Percentiles rank a stretch among this genome's conserved stretches.
phyloP scores from a whole-genome alignment of 2,797 vertebrate species.

The Cynopterus sphinx region DNA sequence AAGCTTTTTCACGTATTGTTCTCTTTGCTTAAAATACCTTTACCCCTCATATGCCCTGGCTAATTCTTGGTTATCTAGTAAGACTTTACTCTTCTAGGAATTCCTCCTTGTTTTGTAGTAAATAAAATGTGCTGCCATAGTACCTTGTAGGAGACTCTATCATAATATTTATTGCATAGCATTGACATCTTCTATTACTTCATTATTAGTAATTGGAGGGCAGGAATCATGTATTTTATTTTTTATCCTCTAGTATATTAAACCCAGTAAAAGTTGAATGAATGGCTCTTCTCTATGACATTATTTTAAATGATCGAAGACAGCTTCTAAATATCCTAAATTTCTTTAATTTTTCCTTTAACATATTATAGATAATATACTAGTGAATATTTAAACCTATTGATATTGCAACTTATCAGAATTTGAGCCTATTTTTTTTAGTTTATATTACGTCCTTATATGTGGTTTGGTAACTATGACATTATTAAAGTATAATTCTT shows the following conservation, averaged over 20 bases:
- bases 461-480: not conserved
- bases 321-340: not conserved
- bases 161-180: not conserved
- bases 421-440: not conserved
- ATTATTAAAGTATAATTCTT: not conserved
- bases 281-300: not conserved
- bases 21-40: not conserved
- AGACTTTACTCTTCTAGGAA: not conserved
- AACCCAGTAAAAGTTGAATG: not conserved
- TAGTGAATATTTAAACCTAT: not conserved
- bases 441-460: not conserved
- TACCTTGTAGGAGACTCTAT: not conserved
- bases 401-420: not conserved
- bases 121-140: not conserved
- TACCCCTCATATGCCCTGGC: not conserved
- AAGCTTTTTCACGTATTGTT: not conserved
- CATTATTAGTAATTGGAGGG: not conserved
- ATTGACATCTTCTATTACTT: not conserved
- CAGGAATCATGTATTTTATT: not conserved
- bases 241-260: not conserved
- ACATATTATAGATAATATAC: not conserved
- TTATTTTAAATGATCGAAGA: not conserved
- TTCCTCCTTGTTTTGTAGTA: not conserved
- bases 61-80: not conserved
- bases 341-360: not conserved